Conservation (phyloP, 2,888 invertebrate genomes). For the Ochlodes sylvanus region DNA sequence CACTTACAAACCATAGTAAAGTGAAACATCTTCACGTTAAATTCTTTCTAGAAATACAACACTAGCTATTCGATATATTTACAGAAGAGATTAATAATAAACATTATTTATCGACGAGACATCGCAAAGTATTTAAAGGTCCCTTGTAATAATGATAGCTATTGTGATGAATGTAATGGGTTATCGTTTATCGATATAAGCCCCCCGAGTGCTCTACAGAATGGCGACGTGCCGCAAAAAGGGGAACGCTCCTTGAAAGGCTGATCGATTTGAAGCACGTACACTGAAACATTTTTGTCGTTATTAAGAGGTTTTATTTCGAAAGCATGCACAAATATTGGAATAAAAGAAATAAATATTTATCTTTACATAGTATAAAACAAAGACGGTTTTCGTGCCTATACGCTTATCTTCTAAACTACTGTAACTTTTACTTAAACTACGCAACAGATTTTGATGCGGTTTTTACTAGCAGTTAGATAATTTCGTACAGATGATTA, state of each 20-base stretch:
- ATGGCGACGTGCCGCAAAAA: conserved; percentile 48
- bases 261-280: conserved; percentile 41
- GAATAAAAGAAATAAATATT: too few relatives aligned
- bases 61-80: neutral
- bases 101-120: neutral
- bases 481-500: too few relatives aligned
- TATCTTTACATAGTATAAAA: too few relatives aligned
- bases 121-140: conserved; percentile 1
- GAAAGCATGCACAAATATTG: neutral
- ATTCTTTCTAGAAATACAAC: too few relatives aligned
- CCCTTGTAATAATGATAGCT: conserved; percentile 17
- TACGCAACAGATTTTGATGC: too few relatives aligned
- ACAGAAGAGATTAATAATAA: neutral
- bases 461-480: too few relatives aligned
- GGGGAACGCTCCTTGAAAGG: conserved; percentile 51
- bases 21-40: too few relatives aligned
- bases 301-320: conserved; percentile 17
- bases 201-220: conserved; percentile 48
- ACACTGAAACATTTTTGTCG: conserved; percentile 7
- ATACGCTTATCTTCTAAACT: too few relatives aligned
- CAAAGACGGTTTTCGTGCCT: too few relatives aligned
- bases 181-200: conserved; percentile 49
- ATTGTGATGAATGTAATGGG: conserved; percentile 42
- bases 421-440: too few relatives aligned
- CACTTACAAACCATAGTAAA: too few relatives aligned